Base-by-base conservation (phyloP, 2,113 vertebrate species). In the Choloepus hoffmanni region DNA sequence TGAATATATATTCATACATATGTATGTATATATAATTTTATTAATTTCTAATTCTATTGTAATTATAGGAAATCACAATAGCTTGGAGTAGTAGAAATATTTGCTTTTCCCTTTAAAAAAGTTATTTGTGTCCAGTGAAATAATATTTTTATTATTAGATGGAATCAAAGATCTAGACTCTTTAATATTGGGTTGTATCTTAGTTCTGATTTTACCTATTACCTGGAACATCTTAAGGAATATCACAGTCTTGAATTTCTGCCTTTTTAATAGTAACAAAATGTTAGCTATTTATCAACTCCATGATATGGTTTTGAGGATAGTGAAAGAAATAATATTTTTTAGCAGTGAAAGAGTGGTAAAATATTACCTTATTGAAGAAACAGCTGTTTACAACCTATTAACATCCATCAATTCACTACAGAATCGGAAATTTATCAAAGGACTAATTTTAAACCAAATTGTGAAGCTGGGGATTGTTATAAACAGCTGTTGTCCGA, bases 321-420 rank as follows among this genome's bases (percentile, higher is more conserved):
- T 45, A 92, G 16, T 68, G 30, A 67, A 58, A 74, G 33, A 8
- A 86, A 85, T 40, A 18, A 12, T 91, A 67, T 58, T 28, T 94
- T 92, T 76, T 33, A 90, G 16, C 16, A 90, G 19, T 60, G 2
- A 86, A 53, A 85, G 26, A 62, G 81, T 15, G 10, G 9, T 76
- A 78, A 96, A 90, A 81, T 89, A 91, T 45, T 33, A 90, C 33
- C 33, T 89, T 85, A 12, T 78, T 88, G 62, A 7, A 95, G 60
- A 53, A 96, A 82, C 53, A 86, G 60, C 90, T 92, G 70, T 96
- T 93, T 94, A 87, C 21, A 73, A 36, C 50, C 76, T 62, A 83
- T 95, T 96, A 95, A 68, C 43, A 89, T 50, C 23, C 53, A 90
- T 85, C 84, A 83, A 95, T 92, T 95, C 40, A 82, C 12, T 73